These are phyloP conservation scores for Drosophila neonasuta DNA, from an alignment of 2,888 invertebrate genomes.

Conservation along the genomic window DNA sequence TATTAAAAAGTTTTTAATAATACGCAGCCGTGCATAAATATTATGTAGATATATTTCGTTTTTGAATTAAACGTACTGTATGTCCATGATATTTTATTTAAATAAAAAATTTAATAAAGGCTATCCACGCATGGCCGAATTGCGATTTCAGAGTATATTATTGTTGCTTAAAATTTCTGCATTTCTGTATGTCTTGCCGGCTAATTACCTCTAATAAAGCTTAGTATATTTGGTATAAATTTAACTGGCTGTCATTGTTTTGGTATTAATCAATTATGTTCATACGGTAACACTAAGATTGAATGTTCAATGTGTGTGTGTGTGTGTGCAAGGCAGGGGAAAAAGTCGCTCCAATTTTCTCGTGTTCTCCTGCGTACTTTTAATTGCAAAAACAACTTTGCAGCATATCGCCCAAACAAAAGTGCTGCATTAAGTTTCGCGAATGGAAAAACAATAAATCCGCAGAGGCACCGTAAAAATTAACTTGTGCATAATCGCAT, in stretches of 20 bases:
- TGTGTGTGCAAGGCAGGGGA: constrained; percentile 69
- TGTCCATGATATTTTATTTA: no score
- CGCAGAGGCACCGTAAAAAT: constrained; percentile 15
- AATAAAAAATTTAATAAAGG: no score
- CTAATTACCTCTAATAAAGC: constrained; percentile 30
- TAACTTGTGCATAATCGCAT: constrained; percentile 42
- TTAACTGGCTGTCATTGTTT: neutral
- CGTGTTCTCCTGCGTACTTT: constrained; percentile 66
- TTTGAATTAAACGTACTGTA: no score
- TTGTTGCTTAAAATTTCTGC: neutral
- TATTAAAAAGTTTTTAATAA: neutral
- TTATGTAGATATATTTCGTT: no score
- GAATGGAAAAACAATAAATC: constrained; percentile 11
- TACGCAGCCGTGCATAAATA: no score
- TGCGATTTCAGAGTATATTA: neutral
- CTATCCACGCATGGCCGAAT: no score
- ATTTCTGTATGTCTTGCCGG: constrained; percentile 41
- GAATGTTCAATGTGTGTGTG: constrained; percentile 56
- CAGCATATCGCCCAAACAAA: constrained; percentile 37
- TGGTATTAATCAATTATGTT: constrained; percentile 20
- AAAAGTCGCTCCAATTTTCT: constrained; percentile 76
- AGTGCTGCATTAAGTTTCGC: constrained; percentile 35
- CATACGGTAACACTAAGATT: constrained; percentile 40
- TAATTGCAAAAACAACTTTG: constrained; percentile 56
- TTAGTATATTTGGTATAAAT: constrained; percentile 31